phyloP scores from a whole-genome alignment of 2,888 invertebrate species.

The Mactromeris polynyma region DNA sequence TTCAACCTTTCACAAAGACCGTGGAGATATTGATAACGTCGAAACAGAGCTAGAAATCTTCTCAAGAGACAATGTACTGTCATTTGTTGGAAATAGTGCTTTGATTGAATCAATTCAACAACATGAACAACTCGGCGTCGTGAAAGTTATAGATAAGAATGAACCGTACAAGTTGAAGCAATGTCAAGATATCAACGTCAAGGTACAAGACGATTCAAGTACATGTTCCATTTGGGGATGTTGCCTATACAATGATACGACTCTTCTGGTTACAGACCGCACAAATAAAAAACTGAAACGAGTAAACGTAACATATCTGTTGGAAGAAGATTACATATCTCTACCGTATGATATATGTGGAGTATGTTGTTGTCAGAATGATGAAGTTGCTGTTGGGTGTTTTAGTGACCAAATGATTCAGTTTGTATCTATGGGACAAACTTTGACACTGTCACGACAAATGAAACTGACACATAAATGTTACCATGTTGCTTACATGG shows the following conservation, averaged over 20 bases:
- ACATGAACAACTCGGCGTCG: background rate
- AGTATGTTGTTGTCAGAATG: background rate
- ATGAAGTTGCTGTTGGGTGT: conserved; percentile 2
- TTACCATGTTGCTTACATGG: background rate
- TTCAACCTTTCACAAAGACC: background rate
- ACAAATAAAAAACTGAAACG: background rate
- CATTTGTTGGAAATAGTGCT: background rate
- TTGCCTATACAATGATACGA: background rate
- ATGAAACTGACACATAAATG: background rate
- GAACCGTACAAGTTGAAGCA: background rate
- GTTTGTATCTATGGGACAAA: conserved; percentile 6
- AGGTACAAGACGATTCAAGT: background rate
- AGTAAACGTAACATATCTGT: background rate
- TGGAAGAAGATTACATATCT: background rate
- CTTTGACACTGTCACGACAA: background rate
- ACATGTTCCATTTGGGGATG: background rate
- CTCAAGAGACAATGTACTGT: background rate
- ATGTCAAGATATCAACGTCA: background rate
- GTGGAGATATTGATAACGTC: background rate
- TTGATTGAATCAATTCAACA: background rate
- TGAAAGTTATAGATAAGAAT: background rate
- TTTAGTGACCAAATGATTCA: background rate
- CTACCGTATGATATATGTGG: background rate
- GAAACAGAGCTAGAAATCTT: background rate
- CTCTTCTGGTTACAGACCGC: background rate